A percentile compares a stretch with the other conserved stretches of the same genome.
phyloP scores from a whole-genome alignment of 2,888 invertebrate species.

The Phrixothrix hirtus region DNA sequence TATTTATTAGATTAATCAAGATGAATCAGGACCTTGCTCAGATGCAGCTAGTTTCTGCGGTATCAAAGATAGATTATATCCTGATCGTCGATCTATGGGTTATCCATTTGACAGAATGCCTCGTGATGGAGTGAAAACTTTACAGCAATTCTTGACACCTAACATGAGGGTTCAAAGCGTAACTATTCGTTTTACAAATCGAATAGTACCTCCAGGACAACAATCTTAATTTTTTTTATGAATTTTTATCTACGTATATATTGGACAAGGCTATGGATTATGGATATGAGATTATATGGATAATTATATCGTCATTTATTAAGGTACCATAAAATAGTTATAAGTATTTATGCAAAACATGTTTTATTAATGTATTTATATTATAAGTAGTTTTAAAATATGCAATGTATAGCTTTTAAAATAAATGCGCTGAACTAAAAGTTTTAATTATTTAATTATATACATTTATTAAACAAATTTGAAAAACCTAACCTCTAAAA shows the following conservation, averaged over 20 bases:
- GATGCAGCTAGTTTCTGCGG: conserved; percentile 78
- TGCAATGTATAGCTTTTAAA: no score
- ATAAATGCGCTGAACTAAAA: no score
- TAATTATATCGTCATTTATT: background rate
- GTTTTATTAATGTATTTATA: no score
- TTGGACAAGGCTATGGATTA: background rate
- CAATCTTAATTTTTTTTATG: background rate
- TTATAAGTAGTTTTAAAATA: no score
- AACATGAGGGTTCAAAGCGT: conserved; percentile 69
- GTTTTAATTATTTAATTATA: no score
- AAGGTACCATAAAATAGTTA: background rate
- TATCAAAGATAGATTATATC: conserved; percentile 72
- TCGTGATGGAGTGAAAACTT: conserved; percentile 57
- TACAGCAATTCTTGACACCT: conserved; percentile 66
- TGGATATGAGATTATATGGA: background rate
- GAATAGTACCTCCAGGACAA: conserved; percentile 46
- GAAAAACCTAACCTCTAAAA: no score
- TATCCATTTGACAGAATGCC: conserved; percentile 75
- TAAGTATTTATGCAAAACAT: background rate
- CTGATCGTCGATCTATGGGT: conserved; percentile 78
- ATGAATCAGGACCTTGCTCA: conserved; percentile 61
- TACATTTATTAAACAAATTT: no score
- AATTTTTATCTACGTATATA: background rate
- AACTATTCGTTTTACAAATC: conserved; percentile 63
- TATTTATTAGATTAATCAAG: conserved; percentile 56